Percentiles rank a stretch among this genome's conserved stretches.
Evolutionary conservation across 2,113 vertebrate genomes (phyloP).

Genomic region (Gavialis gangeticus): DNA sequence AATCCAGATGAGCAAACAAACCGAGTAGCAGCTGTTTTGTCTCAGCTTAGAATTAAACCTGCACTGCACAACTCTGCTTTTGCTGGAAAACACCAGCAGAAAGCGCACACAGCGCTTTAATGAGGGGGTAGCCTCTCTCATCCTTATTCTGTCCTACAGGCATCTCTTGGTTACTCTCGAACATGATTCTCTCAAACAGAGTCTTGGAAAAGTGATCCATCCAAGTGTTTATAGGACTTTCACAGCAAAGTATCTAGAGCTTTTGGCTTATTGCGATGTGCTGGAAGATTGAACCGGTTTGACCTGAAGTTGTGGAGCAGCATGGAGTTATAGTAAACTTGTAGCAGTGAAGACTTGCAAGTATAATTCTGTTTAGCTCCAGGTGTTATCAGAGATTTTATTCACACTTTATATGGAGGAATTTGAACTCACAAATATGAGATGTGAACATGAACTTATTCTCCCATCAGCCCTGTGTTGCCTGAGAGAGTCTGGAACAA

Average conservation of each 20-base stretch:
- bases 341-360: background rate
- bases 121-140: background rate
- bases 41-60: background rate
- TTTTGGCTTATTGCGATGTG: background rate
- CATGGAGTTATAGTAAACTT: background rate
- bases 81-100: background rate
- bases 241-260: background rate
- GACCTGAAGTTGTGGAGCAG: background rate
- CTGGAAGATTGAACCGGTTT: background rate
- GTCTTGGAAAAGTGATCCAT: background rate
- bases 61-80: background rate
- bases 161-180: background rate
- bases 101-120: background rate
- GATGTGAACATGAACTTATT: background rate
- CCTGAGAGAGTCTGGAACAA: background rate
- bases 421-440: no score
- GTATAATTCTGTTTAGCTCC: background rate
- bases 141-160: accelerated
- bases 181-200: background rate
- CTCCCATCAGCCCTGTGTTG: background rate
- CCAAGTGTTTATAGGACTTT: accelerated
- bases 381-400: background rate
- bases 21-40: accelerated
- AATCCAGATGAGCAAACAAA: background rate
- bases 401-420: accelerated